phyloP scores from a whole-genome alignment of 2,113 vertebrate species.

The Rhegmatorhina hoffmannsi region DNA sequence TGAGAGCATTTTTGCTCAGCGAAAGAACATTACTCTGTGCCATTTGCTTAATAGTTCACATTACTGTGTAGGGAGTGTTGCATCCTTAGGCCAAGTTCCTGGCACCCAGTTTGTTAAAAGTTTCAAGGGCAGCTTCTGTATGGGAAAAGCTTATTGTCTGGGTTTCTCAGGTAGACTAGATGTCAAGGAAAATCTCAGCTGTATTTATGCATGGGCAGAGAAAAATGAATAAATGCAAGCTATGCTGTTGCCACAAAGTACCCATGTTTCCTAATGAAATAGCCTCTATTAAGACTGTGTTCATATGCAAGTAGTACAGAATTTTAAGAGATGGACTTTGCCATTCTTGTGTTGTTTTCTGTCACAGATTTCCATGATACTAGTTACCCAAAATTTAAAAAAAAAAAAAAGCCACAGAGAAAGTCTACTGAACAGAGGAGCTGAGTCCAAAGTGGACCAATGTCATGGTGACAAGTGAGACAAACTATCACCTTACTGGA shows the following conservation, averaged over 20 bases:
- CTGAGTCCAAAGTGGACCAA: not conserved
- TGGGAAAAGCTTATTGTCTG: conserved; percentile 35
- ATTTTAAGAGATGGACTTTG: not conserved
- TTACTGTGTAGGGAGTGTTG: conserved; percentile 63
- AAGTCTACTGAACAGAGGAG: not conserved
- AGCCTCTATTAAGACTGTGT: not conserved
- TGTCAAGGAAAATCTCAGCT: not conserved
- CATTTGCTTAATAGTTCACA: conserved; percentile 80
- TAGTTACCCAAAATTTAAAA: not conserved
- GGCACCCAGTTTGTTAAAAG: conserved; percentile 44
- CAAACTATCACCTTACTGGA: not conserved
- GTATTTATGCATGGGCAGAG: not conserved
- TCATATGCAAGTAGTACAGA: not conserved
- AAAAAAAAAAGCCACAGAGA: not conserved
- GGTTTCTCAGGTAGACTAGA: not conserved
- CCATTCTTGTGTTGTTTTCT: not conserved
- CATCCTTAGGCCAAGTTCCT: conserved; percentile 64
- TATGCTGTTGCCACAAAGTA: not conserved
- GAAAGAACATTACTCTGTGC: conserved; percentile 70
- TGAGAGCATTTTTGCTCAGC: conserved; percentile 72
- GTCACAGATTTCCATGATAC: not conserved
- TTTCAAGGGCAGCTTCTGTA: conserved; percentile 60
- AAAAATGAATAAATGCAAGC: not conserved
- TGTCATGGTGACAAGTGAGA: not conserved
- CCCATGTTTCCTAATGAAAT: not conserved